Evolutionary conservation across 2,888 invertebrate genomes (phyloP), one percentile per base, ranked within the genome.

Genomic region (Drosophila mayaguana): DNA sequence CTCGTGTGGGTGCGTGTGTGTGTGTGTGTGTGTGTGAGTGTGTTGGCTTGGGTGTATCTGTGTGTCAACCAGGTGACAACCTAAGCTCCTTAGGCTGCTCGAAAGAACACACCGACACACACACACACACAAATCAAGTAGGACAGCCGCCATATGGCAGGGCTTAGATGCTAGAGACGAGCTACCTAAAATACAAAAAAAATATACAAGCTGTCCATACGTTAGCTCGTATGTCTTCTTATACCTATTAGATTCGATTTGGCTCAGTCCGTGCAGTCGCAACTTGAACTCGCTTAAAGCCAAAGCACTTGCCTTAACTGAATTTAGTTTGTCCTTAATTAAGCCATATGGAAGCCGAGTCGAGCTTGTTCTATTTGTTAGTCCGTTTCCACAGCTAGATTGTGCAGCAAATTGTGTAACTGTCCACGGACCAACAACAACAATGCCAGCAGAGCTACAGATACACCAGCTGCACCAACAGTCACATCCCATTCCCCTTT

Each of bases 61-160:
- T 65, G 60, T 75, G 68, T 76, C 73, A 80, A 75, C 67, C 82
- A 89, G 89, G 89, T 89, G 86, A 87, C 82, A 84, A 65, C 61
- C 68, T 87, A 87, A 88, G 85, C 89, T 78, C 80, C 80, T 84
- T 84, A 81, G 81, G 89, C 85, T 76, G 74, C 80, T 76, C 75
- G 66, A 80, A 55, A 74, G 69, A 42, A 63, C 69, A 75, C 74
- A 50, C 14, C 50, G 43, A 63, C 40, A 53, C 42, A 80, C 45
- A 55, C 48, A 43, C 36, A 48, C 48, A 55, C 22, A 72, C 28
- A 46, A 32, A 56, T 32, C 51, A 61, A 51, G 56, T 57, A 56
- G 75, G 62, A 70, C 67, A 67, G 51, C 53, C 60, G 43, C 46
- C 69, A 68, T 78, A 72, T 75, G 79, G 74, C 55, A 45, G 57